Percentiles rank a stretch among this genome's conserved stretches.
Conservation (phyloP, 2,797 vertebrate genomes). For the Tokudaia muenninki region DNA sequence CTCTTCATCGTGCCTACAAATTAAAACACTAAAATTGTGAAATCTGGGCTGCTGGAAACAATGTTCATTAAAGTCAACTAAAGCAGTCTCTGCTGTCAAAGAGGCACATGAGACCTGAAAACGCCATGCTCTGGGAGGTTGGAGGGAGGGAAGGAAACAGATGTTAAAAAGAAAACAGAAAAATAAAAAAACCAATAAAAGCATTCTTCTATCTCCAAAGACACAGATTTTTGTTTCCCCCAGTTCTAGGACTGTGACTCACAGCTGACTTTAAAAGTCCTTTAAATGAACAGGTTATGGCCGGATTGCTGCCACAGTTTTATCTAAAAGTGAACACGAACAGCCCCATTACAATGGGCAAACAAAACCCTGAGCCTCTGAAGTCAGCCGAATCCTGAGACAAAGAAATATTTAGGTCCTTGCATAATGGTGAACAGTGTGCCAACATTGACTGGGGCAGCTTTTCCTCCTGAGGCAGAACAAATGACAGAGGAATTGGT, state of each 20-base stretch:
- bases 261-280: slow-evolving; percentile 72
- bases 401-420: slow-evolving; percentile 81
- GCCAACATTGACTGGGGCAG: slow-evolving; percentile 60
- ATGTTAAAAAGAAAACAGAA: slow-evolving; percentile 41
- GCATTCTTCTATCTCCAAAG: slow-evolving; percentile 78
- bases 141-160: not conserved
- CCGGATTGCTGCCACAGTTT: slow-evolving; percentile 76
- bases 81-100: slow-evolving; percentile 74
- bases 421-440: slow-evolving; percentile 75
- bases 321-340: slow-evolving; percentile 76
- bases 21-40: not conserved
- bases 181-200: slow-evolving; percentile 10
- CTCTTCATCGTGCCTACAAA: not conserved
- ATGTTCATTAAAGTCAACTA: slow-evolving; percentile 74
- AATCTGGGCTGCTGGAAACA: slow-evolving; percentile 71
- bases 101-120: slow-evolving; percentile 67
- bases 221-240: slow-evolving; percentile 67
- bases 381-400: slow-evolving; percentile 67
- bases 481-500: not conserved
- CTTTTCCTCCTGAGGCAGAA: slow-evolving; percentile 9
- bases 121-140: slow-evolving; percentile 46
- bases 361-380: slow-evolving; percentile 63
- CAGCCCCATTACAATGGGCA: slow-evolving; percentile 46
- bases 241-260: slow-evolving; percentile 77
- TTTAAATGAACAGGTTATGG: slow-evolving; percentile 83